Evolutionary conservation across 2,113 vertebrate genomes (phyloP).

Genomic region (Salvelinus alpinus): DNA sequence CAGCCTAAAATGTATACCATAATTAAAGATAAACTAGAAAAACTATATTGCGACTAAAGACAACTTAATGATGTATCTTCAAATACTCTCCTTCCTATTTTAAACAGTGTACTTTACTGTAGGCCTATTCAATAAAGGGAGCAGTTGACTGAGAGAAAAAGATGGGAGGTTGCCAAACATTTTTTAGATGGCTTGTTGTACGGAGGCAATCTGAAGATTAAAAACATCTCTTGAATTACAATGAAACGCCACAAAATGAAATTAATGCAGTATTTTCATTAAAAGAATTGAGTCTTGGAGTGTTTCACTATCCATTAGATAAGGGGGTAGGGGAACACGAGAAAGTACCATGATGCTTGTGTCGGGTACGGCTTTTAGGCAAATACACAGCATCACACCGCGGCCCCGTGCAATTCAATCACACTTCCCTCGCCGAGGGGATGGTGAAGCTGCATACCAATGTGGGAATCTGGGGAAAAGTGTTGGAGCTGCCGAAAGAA

Average conservation of each 20-base stretch:
- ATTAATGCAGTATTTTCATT: conserved; percentile 80
- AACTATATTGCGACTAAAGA: too few relatives aligned
- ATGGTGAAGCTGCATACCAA: background rate
- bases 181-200: conserved; percentile 81
- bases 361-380: conserved; percentile 74
- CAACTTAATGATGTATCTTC: too few relatives aligned
- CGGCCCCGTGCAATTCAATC: conserved; percentile 63
- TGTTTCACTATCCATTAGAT: conserved; percentile 80
- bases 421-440: conserved; percentile 25
- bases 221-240: conserved; percentile 84
- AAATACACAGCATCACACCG: conserved; percentile 75
- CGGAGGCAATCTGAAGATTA: conserved; percentile 79
- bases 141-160: background rate
- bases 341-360: conserved; percentile 70
- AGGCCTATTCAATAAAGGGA: conserved; percentile 68
- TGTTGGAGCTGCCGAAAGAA: conserved; percentile 8
- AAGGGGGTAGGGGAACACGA: conserved; percentile 58
- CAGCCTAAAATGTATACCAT: too few relatives aligned
- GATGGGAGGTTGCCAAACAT: conserved; percentile 75
- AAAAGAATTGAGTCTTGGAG: conserved; percentile 75
- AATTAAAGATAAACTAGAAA: too few relatives aligned
- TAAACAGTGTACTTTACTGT: background rate
- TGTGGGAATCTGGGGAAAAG: background rate
- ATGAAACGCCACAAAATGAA: conserved; percentile 81
- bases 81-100: background rate